phyloP scores from a whole-genome alignment of 2,113 vertebrate species.

The Chlorodrepanis virens region DNA sequence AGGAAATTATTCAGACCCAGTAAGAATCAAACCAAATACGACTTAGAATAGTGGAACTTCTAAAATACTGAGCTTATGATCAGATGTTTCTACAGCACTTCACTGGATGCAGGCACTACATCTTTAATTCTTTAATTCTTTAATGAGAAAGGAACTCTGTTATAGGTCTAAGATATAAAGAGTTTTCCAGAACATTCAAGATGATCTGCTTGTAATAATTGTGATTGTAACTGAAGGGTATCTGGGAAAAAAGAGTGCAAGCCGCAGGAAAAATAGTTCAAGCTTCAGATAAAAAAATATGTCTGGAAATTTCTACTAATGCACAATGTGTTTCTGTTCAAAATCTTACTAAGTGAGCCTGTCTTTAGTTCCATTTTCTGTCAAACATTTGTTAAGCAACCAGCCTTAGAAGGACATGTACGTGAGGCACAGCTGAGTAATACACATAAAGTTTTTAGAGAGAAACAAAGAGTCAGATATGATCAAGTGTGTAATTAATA shows the following conservation, averaged over 20 bases:
- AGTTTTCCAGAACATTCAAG: background rate
- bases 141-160: background rate
- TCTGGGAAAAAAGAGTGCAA: background rate
- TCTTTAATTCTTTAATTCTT: background rate
- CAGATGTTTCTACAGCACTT: background rate
- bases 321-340: background rate
- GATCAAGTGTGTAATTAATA: background rate
- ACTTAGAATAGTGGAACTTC: background rate
- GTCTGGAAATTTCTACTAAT: background rate
- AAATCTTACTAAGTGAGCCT: background rate
- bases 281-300: background rate
- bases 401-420: background rate
- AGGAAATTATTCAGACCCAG: background rate
- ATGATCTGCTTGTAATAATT: background rate
- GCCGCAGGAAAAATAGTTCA: background rate
- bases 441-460: background rate
- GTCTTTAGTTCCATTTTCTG: background rate
- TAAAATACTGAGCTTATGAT: background rate
- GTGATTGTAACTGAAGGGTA: background rate
- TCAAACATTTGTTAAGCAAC: background rate
- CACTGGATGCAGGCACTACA: background rate
- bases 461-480: background rate
- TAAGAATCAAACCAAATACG: background rate
- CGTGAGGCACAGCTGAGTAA: background rate
- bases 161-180: background rate